These are phyloP conservation scores for Limnodromus scolopaceus DNA, from an alignment of 2,797 vertebrate species.

Conservation along the genomic window DNA sequence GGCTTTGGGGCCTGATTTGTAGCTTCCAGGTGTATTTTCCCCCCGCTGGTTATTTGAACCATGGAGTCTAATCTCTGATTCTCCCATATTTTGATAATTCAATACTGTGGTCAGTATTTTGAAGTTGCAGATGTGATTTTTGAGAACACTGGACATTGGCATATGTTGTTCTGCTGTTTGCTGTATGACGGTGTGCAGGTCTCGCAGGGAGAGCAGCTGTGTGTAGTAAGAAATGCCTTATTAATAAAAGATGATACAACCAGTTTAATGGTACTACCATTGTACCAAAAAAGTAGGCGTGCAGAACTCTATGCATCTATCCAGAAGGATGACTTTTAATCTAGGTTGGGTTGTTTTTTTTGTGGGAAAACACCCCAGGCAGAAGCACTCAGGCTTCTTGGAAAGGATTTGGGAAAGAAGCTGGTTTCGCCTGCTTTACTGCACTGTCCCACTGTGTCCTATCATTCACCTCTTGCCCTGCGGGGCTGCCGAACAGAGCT, in stretches of 20 bases:
- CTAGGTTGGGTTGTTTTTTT: neutral
- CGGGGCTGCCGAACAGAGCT: neutral
- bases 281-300: neutral
- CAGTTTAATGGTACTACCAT: neutral
- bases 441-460: neutral
- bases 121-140: neutral
- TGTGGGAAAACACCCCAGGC: constrained; percentile 35
- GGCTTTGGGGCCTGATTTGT: neutral
- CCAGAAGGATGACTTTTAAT: neutral
- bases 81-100: neutral
- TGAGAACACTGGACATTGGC: neutral
- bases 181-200: neutral
- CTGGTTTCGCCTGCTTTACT: constrained; percentile 26
- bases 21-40: neutral
- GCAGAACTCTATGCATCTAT: neutral
- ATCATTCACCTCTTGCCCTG: neutral
- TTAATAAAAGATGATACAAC: neutral
- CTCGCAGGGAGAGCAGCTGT: neutral
- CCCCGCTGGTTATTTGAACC: neutral
- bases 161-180: neutral
- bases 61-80: neutral
- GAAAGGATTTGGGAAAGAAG: neutral
- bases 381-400: neutral
- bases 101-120: neutral
- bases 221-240: neutral